These are phyloP conservation scores for Podilymbus podiceps DNA, from an alignment of 2,113 vertebrate genomes.

Conservation along the genomic window DNA sequence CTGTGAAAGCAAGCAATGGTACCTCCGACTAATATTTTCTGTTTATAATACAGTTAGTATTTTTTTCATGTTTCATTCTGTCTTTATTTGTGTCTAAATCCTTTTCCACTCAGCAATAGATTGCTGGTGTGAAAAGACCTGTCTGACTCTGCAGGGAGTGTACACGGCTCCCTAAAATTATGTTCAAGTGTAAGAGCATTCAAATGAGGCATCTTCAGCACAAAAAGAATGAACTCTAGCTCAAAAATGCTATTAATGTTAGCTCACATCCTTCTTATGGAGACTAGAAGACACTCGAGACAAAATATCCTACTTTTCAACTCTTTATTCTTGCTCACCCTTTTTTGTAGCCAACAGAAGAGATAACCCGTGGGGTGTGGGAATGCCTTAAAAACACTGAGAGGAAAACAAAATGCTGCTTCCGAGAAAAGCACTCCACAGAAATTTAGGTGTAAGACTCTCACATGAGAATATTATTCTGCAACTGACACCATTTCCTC, in stretches of 20 bases:
- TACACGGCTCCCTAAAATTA: neutral
- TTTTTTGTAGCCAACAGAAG: neutral
- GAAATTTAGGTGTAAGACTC: neutral
- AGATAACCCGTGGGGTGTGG: neutral
- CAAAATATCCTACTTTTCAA: constrained; percentile 4
- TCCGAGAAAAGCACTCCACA: neutral
- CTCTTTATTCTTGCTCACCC: neutral
- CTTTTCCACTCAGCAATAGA: neutral
- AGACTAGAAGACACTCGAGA: neutral
- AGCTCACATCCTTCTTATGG: neutral
- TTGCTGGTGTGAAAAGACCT: neutral
- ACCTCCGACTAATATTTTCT: neutral
- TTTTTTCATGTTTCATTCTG: neutral
- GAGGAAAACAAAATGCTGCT: constrained; percentile 1
- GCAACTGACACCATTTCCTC: neutral
- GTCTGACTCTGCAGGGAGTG: neutral
- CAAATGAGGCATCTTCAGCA: neutral
- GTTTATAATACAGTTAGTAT: neutral
- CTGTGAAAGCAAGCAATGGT: neutral
- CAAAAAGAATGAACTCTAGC: neutral
- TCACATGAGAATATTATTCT: neutral
- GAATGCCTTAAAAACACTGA: neutral
- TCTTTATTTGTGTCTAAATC: neutral
- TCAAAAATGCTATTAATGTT: neutral
- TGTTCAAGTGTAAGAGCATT: neutral